Evolutionary conservation across 2,113 vertebrate genomes (phyloP).

Genomic region (Ranitomeya imitator): DNA sequence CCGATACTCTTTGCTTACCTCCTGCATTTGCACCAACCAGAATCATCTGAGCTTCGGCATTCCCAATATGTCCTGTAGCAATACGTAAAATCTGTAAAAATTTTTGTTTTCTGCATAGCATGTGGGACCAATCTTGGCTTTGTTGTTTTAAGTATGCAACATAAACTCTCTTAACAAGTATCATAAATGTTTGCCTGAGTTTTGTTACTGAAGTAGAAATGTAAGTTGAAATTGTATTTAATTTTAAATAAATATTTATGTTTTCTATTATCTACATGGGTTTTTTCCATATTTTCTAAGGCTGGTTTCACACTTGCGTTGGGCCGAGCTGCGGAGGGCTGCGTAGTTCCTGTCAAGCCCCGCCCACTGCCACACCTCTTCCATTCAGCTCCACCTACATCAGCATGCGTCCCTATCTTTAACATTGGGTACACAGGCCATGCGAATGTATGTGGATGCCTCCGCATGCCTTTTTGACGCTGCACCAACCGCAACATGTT

Average conservation of each 20-base stretch:
- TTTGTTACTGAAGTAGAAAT: background rate
- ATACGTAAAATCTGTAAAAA: background rate
- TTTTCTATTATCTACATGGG: background rate
- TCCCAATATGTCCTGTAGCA: constrained; percentile 48
- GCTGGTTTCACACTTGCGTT: too few relatives aligned
- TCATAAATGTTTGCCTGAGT: background rate
- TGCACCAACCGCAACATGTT: too few relatives aligned
- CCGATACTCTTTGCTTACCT: constrained; percentile 67
- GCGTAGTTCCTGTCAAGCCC: too few relatives aligned
- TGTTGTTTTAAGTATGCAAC: constrained; percentile 61
- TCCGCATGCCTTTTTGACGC: too few relatives aligned
- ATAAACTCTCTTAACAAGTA: constrained; percentile 60
- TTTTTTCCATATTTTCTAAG: too few relatives aligned
- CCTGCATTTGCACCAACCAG: constrained; percentile 67
- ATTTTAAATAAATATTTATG: constrained; percentile 11
- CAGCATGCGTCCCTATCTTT: too few relatives aligned
- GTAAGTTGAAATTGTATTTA: background rate
- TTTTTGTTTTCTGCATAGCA: constrained; percentile 57
- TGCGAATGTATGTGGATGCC: too few relatives aligned
- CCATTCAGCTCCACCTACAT: too few relatives aligned
- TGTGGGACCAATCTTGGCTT: constrained; percentile 57
- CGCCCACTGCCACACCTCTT: too few relatives aligned
- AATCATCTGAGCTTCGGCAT: constrained; percentile 70
- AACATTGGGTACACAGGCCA: too few relatives aligned
- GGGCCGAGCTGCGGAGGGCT: too few relatives aligned